These are phyloP conservation scores for Alloplasta piceator DNA, from an alignment of 2,888 invertebrate genomes.

Conservation along the genomic window DNA sequence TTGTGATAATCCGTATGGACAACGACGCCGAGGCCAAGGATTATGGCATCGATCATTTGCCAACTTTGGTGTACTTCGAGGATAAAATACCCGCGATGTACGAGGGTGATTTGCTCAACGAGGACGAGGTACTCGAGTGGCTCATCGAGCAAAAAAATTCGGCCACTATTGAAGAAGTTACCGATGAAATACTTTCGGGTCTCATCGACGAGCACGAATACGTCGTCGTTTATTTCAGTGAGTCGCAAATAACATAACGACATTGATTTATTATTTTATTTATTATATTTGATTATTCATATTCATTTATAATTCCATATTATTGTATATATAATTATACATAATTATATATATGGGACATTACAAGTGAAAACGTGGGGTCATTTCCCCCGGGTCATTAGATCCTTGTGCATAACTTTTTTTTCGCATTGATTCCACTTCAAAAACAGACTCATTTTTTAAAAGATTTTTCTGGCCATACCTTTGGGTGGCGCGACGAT, in stretches of 20 bases:
- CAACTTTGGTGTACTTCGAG: conserved; percentile 94
- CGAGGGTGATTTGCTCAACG: conserved; percentile 95
- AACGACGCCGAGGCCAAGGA: conserved; percentile 95
- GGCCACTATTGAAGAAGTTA: conserved; percentile 97
- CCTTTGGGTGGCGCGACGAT: too few species aligned
- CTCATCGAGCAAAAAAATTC: conserved; percentile 93
- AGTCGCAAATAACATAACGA: conserved; percentile 32
- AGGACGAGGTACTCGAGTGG: conserved; percentile 96
- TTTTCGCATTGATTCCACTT: too few species aligned
- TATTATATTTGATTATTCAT: too few species aligned
- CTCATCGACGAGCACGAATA: conserved; percentile 96
- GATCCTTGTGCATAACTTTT: too few species aligned
- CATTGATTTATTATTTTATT: too few species aligned
- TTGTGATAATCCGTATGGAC: conserved; percentile 95
- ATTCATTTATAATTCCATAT: conserved; percentile 24
- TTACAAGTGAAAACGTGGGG: too few species aligned
- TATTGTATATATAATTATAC: too few species aligned
- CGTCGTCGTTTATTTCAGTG: conserved; percentile 96
- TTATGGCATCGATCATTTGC: conserved; percentile 95
- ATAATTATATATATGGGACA: too few species aligned
- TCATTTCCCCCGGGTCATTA: too few species aligned
- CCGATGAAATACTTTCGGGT: conserved; percentile 94
- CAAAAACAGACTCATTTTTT: too few species aligned
- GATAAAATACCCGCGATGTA: conserved; percentile 95
- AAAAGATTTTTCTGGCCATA: too few species aligned